Evolutionary conservation across 2,797 vertebrate species (phyloP), one percentile per base, ranked within the genome.

Genomic region (Hemitrygon akajei): DNA sequence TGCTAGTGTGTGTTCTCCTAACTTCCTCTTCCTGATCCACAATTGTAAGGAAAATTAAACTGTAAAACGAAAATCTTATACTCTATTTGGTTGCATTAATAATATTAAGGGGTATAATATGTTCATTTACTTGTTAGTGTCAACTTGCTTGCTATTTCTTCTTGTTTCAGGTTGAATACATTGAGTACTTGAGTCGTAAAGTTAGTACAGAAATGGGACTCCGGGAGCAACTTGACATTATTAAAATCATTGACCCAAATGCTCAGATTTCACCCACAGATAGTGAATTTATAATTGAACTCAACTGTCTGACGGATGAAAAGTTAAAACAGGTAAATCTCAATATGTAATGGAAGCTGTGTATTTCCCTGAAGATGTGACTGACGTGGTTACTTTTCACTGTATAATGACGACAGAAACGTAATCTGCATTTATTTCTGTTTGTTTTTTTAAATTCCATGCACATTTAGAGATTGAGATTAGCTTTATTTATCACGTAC

Each of bases 171-270:
- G 99, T 99, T 96, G 99, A 99, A 97, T 99, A 99, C 96, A 99
- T 99, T 34, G 99, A 99, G 94, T 99, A 99, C 95, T 96, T 99
- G 95, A 99, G 99, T 95, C 97, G 99, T 63, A 99, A 98, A 95
- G 99, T 99, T 94, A 99, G 99, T 96, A 99, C 98, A 80, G 99
- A 99, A 96, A 99, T 99, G 99, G 99, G 99, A 81, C 98, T 99
- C 94, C 97, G 99, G 94, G 99, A 99, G 95, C 99, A 99, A 95
- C 98, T 99, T 94, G 99, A 99, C 96, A 99, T 99, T 95, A 99
- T 99, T 96, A 99, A 99, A 96, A 99, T 99, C 96, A 99, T 99
- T 94, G 99, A 99, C 96, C 99, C 99, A 40, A 98, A 97, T 79
- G 99, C 99, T 94, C 98, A 99, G 95, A 99, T 99, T 94, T 99